Base-by-base conservation (phyloP, 2,888 invertebrate genomes). In the Brachypterus glaber region DNA sequence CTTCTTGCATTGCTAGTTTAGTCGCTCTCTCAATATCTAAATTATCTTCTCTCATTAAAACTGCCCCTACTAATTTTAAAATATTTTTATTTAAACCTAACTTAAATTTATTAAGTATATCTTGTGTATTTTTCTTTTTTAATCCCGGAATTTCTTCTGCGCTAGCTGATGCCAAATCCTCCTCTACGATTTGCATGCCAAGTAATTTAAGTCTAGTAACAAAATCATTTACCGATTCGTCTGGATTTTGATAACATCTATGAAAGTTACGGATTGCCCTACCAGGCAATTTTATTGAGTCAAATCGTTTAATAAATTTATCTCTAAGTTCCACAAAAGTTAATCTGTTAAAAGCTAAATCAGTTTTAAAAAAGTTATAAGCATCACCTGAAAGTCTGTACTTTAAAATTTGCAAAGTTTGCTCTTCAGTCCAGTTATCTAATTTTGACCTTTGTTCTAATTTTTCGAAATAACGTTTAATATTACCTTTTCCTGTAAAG, bases 101-200 rank as follows among this genome's bases (percentile, higher is more conserved):
- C 18, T 43, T 43, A 9, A 43, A 43, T 17, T 43, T 37, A 24
- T 38, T 44, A 7, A 40, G 9, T 2, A 40, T 3, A 7, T 40
- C 3, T 1, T 40, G 17, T 17, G 12, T 14, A 18, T 25, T 35
- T 30, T 34, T 34, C 14, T 35, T 35, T n/a, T 25, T 37, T 3
- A 38, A 12, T 7, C 37, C 33, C 3, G 40, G 18, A 8, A 35
- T 17, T 34, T 43, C 27, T 5, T 30, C 15, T 5, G 4, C n/a
- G 2, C 17, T 1, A 8, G 33, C 33, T 9, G 16, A 15, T 8
- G 12, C 13, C n/a, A 33, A 18, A 16, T 39, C 37, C 8, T 37
- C 35, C 17, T 34, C 15, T 11, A 40, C 26, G 7, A 39, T 25
- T 13, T 34, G 26, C 1, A 29, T 21, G 11, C 39, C 37, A 8